Percentiles rank a stretch among this genome's conserved stretches.
Conservation (phyloP, 2,888 invertebrate genomes). For the Gymnosoma rotundatum region DNA sequence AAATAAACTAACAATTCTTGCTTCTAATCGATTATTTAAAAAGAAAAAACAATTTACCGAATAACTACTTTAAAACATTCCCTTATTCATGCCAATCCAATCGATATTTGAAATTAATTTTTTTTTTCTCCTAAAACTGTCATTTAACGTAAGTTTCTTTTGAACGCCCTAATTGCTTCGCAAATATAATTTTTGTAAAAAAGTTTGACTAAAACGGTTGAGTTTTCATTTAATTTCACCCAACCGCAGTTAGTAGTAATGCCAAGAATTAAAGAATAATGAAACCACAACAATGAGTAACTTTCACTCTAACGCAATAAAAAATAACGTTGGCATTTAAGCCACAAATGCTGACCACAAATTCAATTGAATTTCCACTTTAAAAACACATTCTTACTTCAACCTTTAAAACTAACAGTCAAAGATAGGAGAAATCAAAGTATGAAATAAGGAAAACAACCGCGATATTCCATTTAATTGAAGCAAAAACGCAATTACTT, state of each 20-base stretch:
- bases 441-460: conserved; percentile 30
- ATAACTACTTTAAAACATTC: neutral
- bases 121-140: neutral
- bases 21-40: neutral
- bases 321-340: conserved; percentile 62
- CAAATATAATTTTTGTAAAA: conserved; percentile 34
- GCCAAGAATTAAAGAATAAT: conserved; percentile 1
- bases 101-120: neutral
- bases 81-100: conserved; percentile 1
- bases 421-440: conserved; percentile 50
- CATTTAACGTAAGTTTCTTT: conserved; percentile 26
- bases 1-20: too few species aligned
- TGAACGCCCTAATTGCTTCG: conserved; percentile 1
- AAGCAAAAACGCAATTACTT: conserved; percentile 10
- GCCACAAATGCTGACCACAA: conserved; percentile 73
- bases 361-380: conserved; percentile 73
- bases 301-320: conserved; percentile 53
- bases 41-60: neutral
- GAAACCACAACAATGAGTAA: conserved; percentile 53
- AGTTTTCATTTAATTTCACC: conserved; percentile 62
- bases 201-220: conserved; percentile 28
- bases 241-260: conserved; percentile 37
- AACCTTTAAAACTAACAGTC: conserved; percentile 17
- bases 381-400: conserved; percentile 34
- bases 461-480: conserved; percentile 53